phyloP scores from a whole-genome alignment of 2,888 invertebrate genomes.

The Dasypogon diadema region DNA sequence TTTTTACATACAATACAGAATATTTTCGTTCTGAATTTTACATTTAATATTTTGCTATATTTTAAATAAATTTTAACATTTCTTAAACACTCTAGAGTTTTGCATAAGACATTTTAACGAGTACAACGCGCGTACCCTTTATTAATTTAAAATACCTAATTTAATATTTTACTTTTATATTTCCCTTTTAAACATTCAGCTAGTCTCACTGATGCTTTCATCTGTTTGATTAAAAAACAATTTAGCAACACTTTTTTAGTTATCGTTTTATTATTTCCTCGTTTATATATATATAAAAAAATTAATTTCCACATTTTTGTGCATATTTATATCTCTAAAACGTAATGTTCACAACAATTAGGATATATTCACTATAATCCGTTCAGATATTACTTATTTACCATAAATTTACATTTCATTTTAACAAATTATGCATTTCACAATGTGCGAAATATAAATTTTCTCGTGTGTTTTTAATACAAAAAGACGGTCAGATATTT shows the following conservation, averaged over 20 bases:
- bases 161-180: conserved; percentile 18
- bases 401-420: neutral
- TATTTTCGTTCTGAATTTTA: conserved; percentile 4
- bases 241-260: conserved; percentile 36
- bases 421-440: conserved; percentile 39
- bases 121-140: conserved; percentile 24
- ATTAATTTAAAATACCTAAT: conserved; percentile 39
- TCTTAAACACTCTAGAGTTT: conserved; percentile 48
- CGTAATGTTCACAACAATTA: conserved; percentile 34
- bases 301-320: conserved; percentile 20
- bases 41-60: conserved; percentile 39
- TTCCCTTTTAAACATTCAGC: conserved; percentile 37
- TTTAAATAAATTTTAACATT: conserved; percentile 43
- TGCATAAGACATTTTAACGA: conserved; percentile 54
- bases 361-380: conserved; percentile 26
- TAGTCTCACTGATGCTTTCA: conserved; percentile 6
- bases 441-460: conserved; percentile 52
- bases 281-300: conserved; percentile 41
- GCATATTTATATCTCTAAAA: conserved; percentile 11
- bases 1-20: neutral
- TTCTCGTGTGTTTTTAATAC: conserved; percentile 12
- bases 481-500: neutral
- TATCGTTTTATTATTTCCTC: conserved; percentile 40
- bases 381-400: neutral
- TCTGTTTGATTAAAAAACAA: conserved; percentile 33